Evolutionary conservation across 1,140 invertebrate species (phyloP).

Genomic region (Drosophila ficusphila): DNA sequence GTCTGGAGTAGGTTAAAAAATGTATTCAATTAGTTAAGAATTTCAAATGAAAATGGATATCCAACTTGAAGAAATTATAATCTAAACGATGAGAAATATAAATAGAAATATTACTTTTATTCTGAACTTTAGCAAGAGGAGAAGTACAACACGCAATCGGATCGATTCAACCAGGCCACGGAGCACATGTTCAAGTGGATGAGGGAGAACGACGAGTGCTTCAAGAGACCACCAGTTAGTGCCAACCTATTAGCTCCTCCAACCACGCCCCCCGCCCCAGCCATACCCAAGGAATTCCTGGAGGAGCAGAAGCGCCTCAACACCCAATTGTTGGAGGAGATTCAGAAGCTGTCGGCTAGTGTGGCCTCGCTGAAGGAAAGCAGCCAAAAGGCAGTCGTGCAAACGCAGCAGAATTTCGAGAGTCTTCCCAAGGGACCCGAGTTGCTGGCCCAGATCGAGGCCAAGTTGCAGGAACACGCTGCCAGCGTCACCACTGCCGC

Average conservation of each 20-base stretch:
- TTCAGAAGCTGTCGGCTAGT: slow-evolving; percentile 85
- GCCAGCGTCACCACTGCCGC: slow-evolving; percentile 44
- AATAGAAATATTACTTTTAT: too few relatives aligned
- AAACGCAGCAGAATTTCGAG: slow-evolving; percentile 58
- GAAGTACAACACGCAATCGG: slow-evolving; percentile 85
- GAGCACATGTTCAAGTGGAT: slow-evolving; percentile 88
- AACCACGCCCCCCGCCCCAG: slow-evolving; percentile 8
- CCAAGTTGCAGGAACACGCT: slow-evolving; percentile 60
- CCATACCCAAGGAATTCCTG: slow-evolving; percentile 59
- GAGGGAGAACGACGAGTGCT: slow-evolving; percentile 84
- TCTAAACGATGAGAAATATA: too few relatives aligned
- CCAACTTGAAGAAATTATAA: not conserved
- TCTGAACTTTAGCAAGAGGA: slow-evolving; percentile 71
- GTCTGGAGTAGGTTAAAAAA: too few relatives aligned
- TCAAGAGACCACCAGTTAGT: slow-evolving; percentile 72
- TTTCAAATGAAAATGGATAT: too few relatives aligned
- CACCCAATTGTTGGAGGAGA: slow-evolving; percentile 85
- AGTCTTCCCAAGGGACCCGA: slow-evolving; percentile 57
- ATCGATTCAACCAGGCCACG: slow-evolving; percentile 88
- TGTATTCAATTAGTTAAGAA: too few relatives aligned
- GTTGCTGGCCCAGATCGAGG: slow-evolving; percentile 67
- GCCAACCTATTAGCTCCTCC: slow-evolving; percentile 27
- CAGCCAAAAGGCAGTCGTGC: slow-evolving; percentile 61
- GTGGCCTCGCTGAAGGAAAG: slow-evolving; percentile 85
- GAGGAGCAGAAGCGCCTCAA: slow-evolving; percentile 63